Conservation (phyloP, 2,888 invertebrate genomes). For the Drosophila fungiperda region DNA sequence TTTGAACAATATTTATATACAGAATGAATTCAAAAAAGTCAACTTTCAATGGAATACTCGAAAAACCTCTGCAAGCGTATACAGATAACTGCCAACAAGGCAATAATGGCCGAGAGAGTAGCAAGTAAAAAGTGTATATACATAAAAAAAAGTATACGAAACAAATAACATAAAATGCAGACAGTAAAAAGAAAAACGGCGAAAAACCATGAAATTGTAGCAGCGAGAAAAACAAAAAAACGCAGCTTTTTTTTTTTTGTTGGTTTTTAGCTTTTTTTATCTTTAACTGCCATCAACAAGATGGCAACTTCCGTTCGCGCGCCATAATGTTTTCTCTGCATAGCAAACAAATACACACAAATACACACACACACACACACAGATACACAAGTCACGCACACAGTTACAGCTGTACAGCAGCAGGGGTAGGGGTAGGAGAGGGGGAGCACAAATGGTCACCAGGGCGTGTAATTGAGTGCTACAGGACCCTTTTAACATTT, state of each 20-base stretch:
- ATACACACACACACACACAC: conserved; percentile 30
- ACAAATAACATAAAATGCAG: conserved; percentile 71
- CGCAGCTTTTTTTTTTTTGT: conserved; percentile 40
- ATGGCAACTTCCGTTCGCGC: conserved; percentile 85
- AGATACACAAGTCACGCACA: conserved; percentile 69
- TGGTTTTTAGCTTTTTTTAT: conserved; percentile 58
- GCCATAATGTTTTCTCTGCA: conserved; percentile 82
- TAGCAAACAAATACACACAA: conserved; percentile 55
- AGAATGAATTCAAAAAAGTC: background rate
- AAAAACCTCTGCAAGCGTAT: background rate
- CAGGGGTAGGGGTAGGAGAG: background rate
- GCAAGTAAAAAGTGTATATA: conserved; percentile 20
- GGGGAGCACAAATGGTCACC: conserved; percentile 82
- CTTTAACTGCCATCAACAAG: conserved; percentile 85
- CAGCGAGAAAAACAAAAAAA: conserved; percentile 37
- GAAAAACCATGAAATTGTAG: conserved; percentile 70
- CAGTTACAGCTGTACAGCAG: conserved; percentile 34
- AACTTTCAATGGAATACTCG: background rate
- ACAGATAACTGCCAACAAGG: conserved; percentile 63
- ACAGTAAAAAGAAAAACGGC: conserved; percentile 70
- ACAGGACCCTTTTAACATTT: conserved; percentile 86
- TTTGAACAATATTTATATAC: background rate
- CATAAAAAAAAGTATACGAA: conserved; percentile 39
- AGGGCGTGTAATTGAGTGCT: conserved; percentile 86
- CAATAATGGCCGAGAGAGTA: conserved; percentile 15